phyloP scores from a whole-genome alignment of 1,140 invertebrate species.

The Lepidurus couesii region DNA sequence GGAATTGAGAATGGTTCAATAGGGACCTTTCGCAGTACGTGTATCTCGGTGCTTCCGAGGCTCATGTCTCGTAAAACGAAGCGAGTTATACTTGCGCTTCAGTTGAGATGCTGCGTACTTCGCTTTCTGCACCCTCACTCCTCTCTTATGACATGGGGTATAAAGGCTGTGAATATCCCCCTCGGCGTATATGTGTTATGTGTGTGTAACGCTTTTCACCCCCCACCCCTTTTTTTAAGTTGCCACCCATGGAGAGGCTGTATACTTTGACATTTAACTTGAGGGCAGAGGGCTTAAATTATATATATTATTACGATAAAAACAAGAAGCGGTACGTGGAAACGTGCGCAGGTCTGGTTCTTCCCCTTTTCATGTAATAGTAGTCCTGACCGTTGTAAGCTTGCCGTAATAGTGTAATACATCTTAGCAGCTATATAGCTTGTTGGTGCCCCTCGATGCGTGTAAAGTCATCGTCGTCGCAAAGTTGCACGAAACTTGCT shows the following conservation, averaged over 20 bases:
- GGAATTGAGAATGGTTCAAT: not conserved
- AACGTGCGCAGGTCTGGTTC: too few relatives aligned
- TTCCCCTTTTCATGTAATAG: too few relatives aligned
- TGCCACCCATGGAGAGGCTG: not conserved
- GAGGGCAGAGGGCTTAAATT: too few relatives aligned
- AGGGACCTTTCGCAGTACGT: not conserved
- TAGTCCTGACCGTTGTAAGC: not conserved
- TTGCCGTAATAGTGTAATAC: not conserved
- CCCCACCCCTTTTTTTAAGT: not conserved
- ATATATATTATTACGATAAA: too few relatives aligned
- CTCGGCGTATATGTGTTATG: not conserved
- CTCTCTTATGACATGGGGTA: not conserved
- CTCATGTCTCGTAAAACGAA: not conserved
- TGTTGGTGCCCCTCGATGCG: not conserved
- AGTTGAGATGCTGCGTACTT: slow-evolving; percentile 1
- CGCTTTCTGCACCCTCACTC: not conserved
- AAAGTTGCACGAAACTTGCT: not conserved
- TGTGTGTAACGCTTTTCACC: not conserved
- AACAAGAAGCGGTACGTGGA: too few relatives aligned
- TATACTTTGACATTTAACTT: not conserved
- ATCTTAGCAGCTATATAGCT: not conserved
- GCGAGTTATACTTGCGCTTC: not conserved
- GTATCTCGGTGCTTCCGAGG: not conserved
- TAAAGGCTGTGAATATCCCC: not conserved
- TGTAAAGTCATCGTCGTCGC: slow-evolving; percentile 10